These are phyloP conservation scores for Eriosoma lanigerum DNA, from an alignment of 1,140 invertebrate species.

Conservation along the genomic window DNA sequence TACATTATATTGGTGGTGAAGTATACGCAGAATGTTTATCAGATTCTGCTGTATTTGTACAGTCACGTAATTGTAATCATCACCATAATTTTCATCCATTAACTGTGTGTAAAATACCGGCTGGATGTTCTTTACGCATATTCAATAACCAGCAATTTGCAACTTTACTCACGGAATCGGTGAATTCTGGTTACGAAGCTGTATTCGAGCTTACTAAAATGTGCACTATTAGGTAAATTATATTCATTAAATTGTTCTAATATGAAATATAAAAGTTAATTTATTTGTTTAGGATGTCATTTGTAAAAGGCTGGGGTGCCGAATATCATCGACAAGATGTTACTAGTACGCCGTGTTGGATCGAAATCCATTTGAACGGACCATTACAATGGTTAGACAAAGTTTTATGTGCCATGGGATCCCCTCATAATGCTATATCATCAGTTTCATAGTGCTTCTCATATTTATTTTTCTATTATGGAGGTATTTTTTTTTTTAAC, in stretches of 20 bases:
- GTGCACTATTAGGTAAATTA: conserved; percentile 83
- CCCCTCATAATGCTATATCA: conserved; percentile 86
- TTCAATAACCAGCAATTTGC: conserved; percentile 98
- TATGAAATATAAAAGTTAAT: conserved; percentile 2
- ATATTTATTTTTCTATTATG: conserved; percentile 27
- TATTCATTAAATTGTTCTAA: neutral
- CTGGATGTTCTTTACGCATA: conserved; percentile 91
- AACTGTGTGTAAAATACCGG: conserved; percentile 94
- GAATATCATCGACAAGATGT: conserved; percentile 96
- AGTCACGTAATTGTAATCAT: conserved; percentile 94
- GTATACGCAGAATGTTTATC: conserved; percentile 95
- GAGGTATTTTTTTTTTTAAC: conserved; percentile 22
- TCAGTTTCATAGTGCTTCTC: conserved; percentile 75
- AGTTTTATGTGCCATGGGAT: conserved; percentile 88
- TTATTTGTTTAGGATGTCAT: conserved; percentile 74
- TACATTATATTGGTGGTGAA: conserved; percentile 97
- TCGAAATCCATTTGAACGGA: conserved; percentile 86
- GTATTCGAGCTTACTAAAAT: conserved; percentile 97
- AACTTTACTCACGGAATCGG: conserved; percentile 85
- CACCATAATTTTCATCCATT: conserved; percentile 93
- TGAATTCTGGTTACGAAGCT: conserved; percentile 91
- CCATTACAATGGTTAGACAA: conserved; percentile 91
- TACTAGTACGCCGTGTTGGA: conserved; percentile 94
- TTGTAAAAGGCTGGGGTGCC: conserved; percentile 97
- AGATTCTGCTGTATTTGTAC: conserved; percentile 93